Evolutionary conservation across 2,797 vertebrate genomes (phyloP).

Genomic region (Lithobates pipiens): DNA sequence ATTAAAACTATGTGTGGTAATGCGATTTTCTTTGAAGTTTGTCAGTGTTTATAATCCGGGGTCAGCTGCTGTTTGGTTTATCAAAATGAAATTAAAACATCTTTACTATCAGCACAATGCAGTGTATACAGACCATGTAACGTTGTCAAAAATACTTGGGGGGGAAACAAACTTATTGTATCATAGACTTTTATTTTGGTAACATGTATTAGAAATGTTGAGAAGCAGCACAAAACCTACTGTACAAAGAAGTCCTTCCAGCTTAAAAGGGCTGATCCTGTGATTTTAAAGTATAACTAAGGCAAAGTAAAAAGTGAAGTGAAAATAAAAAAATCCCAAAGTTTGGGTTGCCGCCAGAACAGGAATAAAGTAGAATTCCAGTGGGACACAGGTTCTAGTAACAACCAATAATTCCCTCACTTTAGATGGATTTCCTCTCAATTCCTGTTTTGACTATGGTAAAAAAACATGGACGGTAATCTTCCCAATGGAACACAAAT

Average conservation of each 20-base stretch:
- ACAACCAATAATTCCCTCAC: no score
- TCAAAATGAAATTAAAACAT: neutral
- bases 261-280: neutral
- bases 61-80: constrained; percentile 3
- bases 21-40: constrained; percentile 13
- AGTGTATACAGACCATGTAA: neutral
- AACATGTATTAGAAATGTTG: neutral
- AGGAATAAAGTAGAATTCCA: no score
- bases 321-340: no score
- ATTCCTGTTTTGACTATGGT: no score
- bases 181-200: neutral
- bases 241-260: neutral
- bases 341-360: no score
- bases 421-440: no score
- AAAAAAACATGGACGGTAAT: no score
- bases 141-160: neutral
- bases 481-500: no score
- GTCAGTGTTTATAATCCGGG: neutral
- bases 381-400: no score
- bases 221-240: neutral
- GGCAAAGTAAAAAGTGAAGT: no score
- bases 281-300: neutral
- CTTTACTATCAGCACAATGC: neutral
- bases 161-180: neutral
- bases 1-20: neutral